Percentiles rank a stretch among this genome's conserved stretches.
These are phyloP conservation scores for Oreochromis tanganicae DNA, from an alignment of 2,113 vertebrate genomes.

Conservation along the genomic window DNA sequence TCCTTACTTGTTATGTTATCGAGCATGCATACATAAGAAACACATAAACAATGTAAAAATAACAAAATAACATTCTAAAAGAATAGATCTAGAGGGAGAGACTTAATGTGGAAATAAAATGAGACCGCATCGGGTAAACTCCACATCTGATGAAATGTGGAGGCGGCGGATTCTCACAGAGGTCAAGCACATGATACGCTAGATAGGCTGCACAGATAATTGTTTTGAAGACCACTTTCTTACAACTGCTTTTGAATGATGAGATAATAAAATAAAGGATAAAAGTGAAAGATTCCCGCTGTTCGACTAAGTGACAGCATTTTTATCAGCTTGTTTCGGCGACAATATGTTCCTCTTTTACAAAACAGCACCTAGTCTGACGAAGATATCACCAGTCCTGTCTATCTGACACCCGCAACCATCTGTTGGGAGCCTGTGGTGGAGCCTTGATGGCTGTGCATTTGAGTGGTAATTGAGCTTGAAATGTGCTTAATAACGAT, in stretches of 20 bases:
- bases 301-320: background rate
- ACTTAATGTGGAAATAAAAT: conserved; percentile 87
- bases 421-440: conserved; percentile 59
- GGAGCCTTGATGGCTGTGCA: conserved; percentile 65
- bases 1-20: background rate
- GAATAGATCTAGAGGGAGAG: conserved; percentile 59
- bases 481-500: conserved; percentile 75
- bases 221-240: background rate
- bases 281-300: background rate
- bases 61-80: background rate
- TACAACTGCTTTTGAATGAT: background rate
- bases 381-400: conserved; percentile 39
- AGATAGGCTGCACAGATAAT: conserved; percentile 54
- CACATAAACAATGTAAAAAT: background rate
- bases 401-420: conserved; percentile 55
- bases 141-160: conserved; percentile 39
- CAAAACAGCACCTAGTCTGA: conserved; percentile 38
- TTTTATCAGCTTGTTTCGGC: background rate
- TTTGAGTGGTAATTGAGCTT: conserved; percentile 73
- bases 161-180: conserved; percentile 66
- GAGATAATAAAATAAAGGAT: background rate
- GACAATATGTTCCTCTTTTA: background rate
- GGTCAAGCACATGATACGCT: conserved; percentile 66
- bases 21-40: background rate
- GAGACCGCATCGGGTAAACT: conserved; percentile 8